These are phyloP conservation scores for Drosophila fungiperda DNA, from an alignment of 2,888 invertebrate species.

Conservation along the genomic window DNA sequence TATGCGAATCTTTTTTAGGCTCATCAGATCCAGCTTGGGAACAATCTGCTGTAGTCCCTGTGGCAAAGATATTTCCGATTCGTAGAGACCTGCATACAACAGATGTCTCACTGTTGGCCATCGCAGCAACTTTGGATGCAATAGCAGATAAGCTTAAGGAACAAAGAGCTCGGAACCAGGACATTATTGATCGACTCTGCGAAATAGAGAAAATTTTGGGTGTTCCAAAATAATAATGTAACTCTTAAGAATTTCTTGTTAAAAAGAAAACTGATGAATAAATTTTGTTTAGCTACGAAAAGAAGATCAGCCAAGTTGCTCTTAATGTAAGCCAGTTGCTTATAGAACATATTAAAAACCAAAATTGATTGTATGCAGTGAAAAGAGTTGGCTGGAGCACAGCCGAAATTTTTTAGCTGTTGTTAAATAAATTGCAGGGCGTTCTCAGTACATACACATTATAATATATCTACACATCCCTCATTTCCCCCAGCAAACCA, in stretches of 20 bases:
- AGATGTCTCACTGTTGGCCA: conserved; percentile 65
- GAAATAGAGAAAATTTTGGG: conserved; percentile 73
- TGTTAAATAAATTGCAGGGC: conserved; percentile 52
- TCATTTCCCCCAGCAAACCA: not conserved
- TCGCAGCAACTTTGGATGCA: conserved; percentile 67
- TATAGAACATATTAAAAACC: not conserved
- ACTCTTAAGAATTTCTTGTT: not conserved
- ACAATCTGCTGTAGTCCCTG: conserved; percentile 40
- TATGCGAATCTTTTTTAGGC: conserved; percentile 15
- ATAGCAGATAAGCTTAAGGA: conserved; percentile 65
- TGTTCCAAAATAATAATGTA: conserved; percentile 9
- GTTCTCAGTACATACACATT: conserved; percentile 20
- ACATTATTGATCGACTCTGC: conserved; percentile 63
- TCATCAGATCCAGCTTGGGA: conserved; percentile 7
- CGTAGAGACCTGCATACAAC: conserved; percentile 60
- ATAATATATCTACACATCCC: conserved; percentile 10
- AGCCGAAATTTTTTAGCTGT: not conserved
- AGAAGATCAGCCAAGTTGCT: not conserved
- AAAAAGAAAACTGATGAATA: conserved; percentile 8
- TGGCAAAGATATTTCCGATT: conserved; percentile 62
- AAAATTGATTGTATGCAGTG: not conserved
- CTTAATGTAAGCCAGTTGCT: not conserved
- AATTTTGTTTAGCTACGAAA: conserved; percentile 6
- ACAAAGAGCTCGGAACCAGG: conserved; percentile 64
- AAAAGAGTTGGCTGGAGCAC: not conserved